These are phyloP conservation scores for Bombus difficillimus DNA, from an alignment of 1,140 invertebrate species.

Conservation along the genomic window DNA sequence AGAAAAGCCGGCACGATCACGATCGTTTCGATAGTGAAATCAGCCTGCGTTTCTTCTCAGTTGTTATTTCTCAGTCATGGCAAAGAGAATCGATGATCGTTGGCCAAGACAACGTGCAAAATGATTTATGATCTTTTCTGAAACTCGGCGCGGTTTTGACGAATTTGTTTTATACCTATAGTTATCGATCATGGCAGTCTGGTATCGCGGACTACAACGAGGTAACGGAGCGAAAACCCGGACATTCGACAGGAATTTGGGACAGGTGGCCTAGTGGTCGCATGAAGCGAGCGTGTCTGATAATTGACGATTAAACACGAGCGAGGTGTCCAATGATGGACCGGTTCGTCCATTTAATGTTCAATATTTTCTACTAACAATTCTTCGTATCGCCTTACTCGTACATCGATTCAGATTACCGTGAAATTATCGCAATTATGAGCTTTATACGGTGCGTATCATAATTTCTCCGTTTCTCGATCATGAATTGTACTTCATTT, in stretches of 20 bases:
- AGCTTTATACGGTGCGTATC: background rate
- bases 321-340: slow-evolving; percentile 51
- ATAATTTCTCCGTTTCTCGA: background rate
- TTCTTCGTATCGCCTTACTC: slow-evolving; percentile 13
- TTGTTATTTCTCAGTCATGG: background rate
- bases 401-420: background rate
- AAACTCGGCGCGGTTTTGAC: background rate
- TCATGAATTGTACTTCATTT: background rate
- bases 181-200: slow-evolving; percentile 39
- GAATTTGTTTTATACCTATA: slow-evolving; percentile 49
- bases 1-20: background rate
- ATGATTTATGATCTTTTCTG: background rate
- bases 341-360: slow-evolving; percentile 26
- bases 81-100: background rate
- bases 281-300: slow-evolving; percentile 60
- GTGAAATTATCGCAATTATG: background rate
- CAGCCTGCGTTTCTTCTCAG: background rate
- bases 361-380: slow-evolving; percentile 45
- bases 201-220: slow-evolving; percentile 50
- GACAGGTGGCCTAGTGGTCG: slow-evolving; percentile 71
- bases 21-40: slow-evolving; percentile 24
- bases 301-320: slow-evolving; percentile 69
- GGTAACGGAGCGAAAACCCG: slow-evolving; percentile 72
- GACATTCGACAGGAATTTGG: slow-evolving; percentile 73
- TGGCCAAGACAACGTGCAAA: background rate